Base-by-base conservation (phyloP, 2,888 invertebrate genomes). In the Abrostola triplasia region DNA sequence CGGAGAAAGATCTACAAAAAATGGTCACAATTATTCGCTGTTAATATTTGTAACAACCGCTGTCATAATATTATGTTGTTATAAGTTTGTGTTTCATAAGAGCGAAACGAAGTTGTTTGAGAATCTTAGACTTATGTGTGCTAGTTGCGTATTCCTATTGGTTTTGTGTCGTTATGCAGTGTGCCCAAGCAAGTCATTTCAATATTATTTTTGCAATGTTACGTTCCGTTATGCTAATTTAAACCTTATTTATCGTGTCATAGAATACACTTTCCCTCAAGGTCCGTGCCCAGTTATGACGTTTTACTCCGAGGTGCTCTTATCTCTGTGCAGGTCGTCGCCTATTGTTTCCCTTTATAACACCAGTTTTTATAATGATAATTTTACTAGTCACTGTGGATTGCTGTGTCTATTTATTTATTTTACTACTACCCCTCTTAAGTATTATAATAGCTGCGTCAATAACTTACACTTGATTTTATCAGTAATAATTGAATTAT, bases 51-150 rank as follows among this genome's bases (percentile, higher is more conserved):
- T 53, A 6, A 53, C 24, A 53, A 41, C 35, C 52, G 35, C 40
- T 40, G 35, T 11, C 41, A 8, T 51, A 51, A 51, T 13, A 51
- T 38, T 51, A 37, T 37, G 12, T 12, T 38, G 37, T 51, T 38
- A 12, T 51, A 13, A 38, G 9, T 50, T 37, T 38, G 13, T 51
- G 12, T 38, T 38, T 37, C 12, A 38, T 37, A 77, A 79, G 79
- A 79, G 75, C 70, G 69, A 62, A n/a, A n/a, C n/a, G n/a, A n/a
- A n/a, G n/a, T n/a, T n/a, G 72, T 72, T 67, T 74, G 70, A 68
- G 67, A 12, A 44, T 38, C 24, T 36, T 40, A 48, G 40, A 36
- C 49, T 49, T 49, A 35, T 49, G 49, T 49, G 36, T 49, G 49
- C 49, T 49, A 49, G 49, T 49, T 49, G 36, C 36, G 49, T 49